Conservation (phyloP, 2,113 vertebrate species). For the Heliornis fulica region DNA sequence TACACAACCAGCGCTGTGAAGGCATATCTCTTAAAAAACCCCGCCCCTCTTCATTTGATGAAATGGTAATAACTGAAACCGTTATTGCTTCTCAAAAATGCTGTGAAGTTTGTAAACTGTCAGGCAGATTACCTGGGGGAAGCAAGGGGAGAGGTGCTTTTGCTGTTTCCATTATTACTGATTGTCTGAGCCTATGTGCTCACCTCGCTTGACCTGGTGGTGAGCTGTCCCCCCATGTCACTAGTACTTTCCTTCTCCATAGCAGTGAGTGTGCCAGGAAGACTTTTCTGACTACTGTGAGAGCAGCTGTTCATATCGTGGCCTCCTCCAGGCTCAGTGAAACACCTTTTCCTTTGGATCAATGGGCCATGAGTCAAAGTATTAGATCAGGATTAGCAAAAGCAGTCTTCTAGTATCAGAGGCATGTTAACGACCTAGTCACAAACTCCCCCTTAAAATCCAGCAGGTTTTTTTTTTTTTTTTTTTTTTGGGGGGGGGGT, state of each 20-base stretch:
- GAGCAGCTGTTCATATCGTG: rapidly evolving
- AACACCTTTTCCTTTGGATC: background rate
- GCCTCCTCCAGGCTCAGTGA: background rate
- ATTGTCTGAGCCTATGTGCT: background rate
- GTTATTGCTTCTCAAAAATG: background rate
- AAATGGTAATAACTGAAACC: background rate
- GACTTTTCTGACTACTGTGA: background rate
- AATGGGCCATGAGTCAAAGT: background rate
- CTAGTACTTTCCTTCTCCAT: background rate
- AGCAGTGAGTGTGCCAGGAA: background rate
- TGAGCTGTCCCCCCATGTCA: background rate
- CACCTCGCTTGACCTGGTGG: background rate
- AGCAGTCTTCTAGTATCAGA: background rate
- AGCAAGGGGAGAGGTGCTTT: background rate
- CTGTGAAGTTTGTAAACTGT: background rate
- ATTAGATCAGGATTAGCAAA: background rate
- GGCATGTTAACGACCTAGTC: background rate
- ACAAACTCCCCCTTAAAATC: background rate
- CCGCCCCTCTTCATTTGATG: background rate
- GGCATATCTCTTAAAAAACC: background rate
- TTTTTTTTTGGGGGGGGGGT: no score
- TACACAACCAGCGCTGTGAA: background rate
- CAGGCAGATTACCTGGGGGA: background rate
- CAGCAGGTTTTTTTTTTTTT: rapidly evolving
- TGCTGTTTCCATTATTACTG: background rate